Conservation (phyloP, 2,113 vertebrate species). For the Leptocoma aspasia region DNA sequence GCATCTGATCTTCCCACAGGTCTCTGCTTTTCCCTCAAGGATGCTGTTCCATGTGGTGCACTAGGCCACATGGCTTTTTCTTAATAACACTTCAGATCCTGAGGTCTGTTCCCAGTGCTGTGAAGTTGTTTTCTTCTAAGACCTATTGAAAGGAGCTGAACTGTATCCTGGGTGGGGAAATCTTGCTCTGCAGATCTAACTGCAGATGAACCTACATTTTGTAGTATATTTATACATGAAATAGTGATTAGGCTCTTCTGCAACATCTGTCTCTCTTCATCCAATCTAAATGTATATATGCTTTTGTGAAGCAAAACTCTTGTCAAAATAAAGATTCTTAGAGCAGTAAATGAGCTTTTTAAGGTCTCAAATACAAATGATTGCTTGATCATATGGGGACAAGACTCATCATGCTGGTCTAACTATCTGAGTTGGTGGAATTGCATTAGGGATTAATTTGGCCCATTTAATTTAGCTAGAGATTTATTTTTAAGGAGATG, state of each 20-base stretch:
- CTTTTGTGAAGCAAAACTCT: not conserved
- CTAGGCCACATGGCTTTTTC: not conserved
- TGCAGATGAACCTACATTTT: not conserved
- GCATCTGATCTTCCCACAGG: not conserved
- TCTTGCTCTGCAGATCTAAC: not conserved
- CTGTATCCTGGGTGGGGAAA: not conserved
- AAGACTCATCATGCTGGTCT: not conserved
- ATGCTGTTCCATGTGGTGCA: not conserved
- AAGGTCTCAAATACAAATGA: not conserved
- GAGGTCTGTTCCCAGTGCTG: not conserved
- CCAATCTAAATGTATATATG: not conserved
- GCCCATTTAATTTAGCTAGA: conserved; percentile 56
- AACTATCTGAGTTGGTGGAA: not conserved
- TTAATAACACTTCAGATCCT: not conserved
- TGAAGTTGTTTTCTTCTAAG: not conserved
- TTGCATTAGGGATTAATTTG: conserved; percentile 63
- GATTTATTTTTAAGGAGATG: conserved; percentile 18
- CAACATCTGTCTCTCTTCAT: not conserved
- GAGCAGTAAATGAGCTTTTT: not conserved
- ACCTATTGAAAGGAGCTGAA: not conserved
- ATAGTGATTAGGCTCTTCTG: not conserved
- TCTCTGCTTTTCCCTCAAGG: not conserved
- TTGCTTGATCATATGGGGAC: not conserved
- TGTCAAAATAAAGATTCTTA: conserved; percentile 14
- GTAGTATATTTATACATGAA: not conserved